Percentiles rank a stretch among this genome's conserved stretches.
Evolutionary conservation across 2,888 invertebrate genomes (phyloP).

Genomic region (Mythimna impura): DNA sequence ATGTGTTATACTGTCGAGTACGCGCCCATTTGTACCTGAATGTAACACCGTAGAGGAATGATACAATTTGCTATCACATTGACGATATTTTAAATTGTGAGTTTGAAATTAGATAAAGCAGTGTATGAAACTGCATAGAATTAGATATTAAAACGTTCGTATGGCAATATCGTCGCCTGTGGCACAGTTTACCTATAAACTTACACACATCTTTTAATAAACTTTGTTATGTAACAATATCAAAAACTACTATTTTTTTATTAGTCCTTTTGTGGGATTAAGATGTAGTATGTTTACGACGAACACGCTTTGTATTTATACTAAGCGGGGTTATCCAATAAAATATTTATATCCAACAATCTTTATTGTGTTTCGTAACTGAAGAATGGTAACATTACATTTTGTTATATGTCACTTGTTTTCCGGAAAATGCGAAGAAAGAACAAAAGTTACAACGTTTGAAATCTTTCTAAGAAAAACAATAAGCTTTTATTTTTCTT

Average conservation of each 20-base stretch:
- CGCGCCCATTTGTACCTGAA: too few species aligned
- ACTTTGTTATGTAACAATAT: too few species aligned
- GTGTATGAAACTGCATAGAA: too few species aligned
- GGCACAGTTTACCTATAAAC: too few species aligned
- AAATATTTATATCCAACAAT: slow-evolving; percentile 59
- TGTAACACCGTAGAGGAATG: too few species aligned
- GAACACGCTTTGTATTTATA: slow-evolving; percentile 48
- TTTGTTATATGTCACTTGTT: slow-evolving; percentile 33
- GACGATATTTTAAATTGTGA: too few species aligned
- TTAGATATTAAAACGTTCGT: too few species aligned
- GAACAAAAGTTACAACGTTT: slow-evolving; percentile 9
- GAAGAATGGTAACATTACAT: slow-evolving; percentile 50
- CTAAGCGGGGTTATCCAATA: slow-evolving; percentile 53
- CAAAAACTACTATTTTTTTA: slow-evolving; percentile 30
- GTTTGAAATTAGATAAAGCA: too few species aligned
- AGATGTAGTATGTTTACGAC: slow-evolving; percentile 47
- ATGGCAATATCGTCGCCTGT: too few species aligned
- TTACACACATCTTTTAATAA: too few species aligned
- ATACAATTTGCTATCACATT: too few species aligned
- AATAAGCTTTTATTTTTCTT: slow-evolving; percentile 1
- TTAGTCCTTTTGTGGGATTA: slow-evolving; percentile 48
- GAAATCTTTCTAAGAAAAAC: slow-evolving; percentile 10
- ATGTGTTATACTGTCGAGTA: too few species aligned
- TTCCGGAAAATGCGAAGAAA: slow-evolving; percentile 11
- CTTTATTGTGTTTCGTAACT: slow-evolving; percentile 52